A percentile compares a stretch with the other conserved stretches of the same genome.
Evolutionary conservation across 2,888 invertebrate species (phyloP).

Genomic region (Scrobipalpa costella): DNA sequence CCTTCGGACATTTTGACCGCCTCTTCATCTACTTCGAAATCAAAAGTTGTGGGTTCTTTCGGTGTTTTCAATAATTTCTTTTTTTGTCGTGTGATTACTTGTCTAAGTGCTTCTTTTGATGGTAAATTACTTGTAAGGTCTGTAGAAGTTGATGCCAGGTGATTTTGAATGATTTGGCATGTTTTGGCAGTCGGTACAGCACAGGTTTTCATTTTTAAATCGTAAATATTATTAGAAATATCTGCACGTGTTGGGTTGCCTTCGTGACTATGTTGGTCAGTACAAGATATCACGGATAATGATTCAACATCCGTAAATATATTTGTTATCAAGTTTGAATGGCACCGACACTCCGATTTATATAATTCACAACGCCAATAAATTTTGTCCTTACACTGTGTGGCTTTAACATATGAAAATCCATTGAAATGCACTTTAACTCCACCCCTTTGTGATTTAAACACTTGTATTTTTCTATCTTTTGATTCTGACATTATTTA

Average conservation of each 20-base stretch:
- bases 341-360: background rate
- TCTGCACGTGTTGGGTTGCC: background rate
- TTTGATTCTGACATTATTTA: too few relatives aligned
- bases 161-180: slow-evolving; percentile 29
- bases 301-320: background rate
- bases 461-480: too few relatives aligned
- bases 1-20: slow-evolving; percentile 10
- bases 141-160: slow-evolving; percentile 26
- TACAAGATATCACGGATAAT: background rate
- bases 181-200: slow-evolving; percentile 24
- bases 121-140: slow-evolving; percentile 24
- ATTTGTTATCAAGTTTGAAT: background rate
- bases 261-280: background rate
- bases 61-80: slow-evolving; percentile 16
- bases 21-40: slow-evolving; percentile 19
- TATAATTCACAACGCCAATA: background rate
- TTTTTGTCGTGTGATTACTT: slow-evolving; percentile 21
- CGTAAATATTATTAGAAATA: background rate
- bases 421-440: background rate
- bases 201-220: slow-evolving; percentile 22
- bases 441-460: background rate
- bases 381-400: background rate
- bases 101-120: slow-evolving; percentile 23
- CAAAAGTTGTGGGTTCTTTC: slow-evolving; percentile 25
- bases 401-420: background rate